Percentiles rank a stretch among this genome's conserved stretches.
phyloP scores from a whole-genome alignment of 1,140 invertebrate species.

The Fopius arisanus region DNA sequence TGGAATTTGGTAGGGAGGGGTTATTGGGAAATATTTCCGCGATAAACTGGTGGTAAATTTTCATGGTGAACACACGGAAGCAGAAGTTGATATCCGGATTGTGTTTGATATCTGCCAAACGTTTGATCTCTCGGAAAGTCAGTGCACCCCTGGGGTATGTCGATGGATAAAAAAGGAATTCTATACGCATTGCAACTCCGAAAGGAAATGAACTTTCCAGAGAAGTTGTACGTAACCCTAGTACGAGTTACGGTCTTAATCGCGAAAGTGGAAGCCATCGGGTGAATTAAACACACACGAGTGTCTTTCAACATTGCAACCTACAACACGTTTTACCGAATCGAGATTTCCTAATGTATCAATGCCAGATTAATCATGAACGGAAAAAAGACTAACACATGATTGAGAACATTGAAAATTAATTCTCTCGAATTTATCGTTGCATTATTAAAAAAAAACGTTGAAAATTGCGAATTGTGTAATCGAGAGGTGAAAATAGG shows the following conservation, averaged over 20 bases:
- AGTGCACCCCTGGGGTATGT: not conserved
- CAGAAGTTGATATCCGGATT: not conserved
- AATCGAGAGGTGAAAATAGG: no score
- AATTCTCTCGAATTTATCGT: no score
- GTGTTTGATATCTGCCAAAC: constrained; percentile 10
- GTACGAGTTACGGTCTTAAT: constrained; percentile 34
- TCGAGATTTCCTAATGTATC: no score
- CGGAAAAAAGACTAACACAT: not conserved
- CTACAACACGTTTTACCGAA: not conserved
- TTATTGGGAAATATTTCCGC: not conserved
- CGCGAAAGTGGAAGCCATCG: constrained; percentile 33
- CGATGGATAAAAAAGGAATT: constrained; percentile 11
- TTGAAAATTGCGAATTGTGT: no score
- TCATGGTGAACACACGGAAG: not conserved
- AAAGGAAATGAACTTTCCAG: constrained; percentile 39
- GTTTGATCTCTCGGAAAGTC: not conserved
- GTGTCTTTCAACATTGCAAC: not conserved
- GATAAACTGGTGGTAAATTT: not conserved
- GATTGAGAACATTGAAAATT: not conserved
- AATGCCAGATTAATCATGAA: not conserved
- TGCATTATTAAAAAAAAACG: no score
- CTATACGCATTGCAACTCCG: constrained; percentile 36
- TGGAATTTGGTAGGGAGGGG: no score
- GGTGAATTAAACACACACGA: not conserved
- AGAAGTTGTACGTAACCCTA: constrained; percentile 25